Percentiles rank a stretch among this genome's conserved stretches.
Conservation (phyloP, 2,797 vertebrate species). For the Coluber constrictor region DNA sequence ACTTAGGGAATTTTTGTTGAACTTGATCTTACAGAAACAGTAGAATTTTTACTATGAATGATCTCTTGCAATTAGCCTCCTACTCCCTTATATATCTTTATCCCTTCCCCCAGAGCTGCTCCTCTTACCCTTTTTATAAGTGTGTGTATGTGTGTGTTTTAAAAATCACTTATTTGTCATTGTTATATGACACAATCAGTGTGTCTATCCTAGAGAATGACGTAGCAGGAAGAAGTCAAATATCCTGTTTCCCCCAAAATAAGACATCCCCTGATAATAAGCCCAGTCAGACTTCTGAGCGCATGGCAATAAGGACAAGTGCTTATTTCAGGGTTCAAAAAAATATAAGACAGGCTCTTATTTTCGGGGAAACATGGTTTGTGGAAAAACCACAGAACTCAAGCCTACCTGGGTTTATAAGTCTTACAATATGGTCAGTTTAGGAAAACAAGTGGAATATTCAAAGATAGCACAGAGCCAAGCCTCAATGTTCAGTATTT, state of each 20-base stretch:
- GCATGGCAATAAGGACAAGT: too few relatives aligned
- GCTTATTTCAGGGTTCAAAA: too few relatives aligned
- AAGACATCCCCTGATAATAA: too few relatives aligned
- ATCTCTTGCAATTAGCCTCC: not conserved
- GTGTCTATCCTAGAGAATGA: not conserved
- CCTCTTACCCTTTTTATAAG: not conserved
- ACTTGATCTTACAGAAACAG: not conserved
- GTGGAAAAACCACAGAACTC: not conserved
- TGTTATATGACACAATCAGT: slow-evolving; percentile 9
- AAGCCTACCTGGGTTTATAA: not conserved
- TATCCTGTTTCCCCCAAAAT: too few relatives aligned
- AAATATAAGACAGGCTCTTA: too few relatives aligned
- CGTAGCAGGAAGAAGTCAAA: not conserved
- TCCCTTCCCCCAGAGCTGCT: not conserved
- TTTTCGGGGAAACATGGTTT: too few relatives aligned
- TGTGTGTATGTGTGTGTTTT: not conserved
- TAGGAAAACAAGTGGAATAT: not conserved
- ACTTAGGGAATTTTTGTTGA: not conserved
- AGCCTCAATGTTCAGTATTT: not conserved
- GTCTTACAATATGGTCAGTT: not conserved
- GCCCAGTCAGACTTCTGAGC: too few relatives aligned
- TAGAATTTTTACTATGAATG: not conserved
- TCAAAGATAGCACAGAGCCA: not conserved
- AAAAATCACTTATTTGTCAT: not conserved
- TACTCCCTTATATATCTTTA: not conserved